A percentile compares a stretch with the other conserved stretches of the same genome.
Conservation (phyloP, 2,113 vertebrate species). For the Oriolus oriolus region DNA sequence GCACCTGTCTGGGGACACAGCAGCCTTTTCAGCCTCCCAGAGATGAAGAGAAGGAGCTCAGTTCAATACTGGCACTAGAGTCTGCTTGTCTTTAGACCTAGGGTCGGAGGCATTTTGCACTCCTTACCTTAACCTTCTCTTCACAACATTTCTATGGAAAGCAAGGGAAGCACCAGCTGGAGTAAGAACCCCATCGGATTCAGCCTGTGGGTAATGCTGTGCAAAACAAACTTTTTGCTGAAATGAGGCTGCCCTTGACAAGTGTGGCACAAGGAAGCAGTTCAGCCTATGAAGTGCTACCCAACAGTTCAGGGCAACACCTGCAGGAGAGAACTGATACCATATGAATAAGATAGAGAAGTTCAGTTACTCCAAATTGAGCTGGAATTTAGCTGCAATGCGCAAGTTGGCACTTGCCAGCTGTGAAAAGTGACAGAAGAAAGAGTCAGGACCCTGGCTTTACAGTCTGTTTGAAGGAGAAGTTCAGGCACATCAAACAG, state of each 20-base stretch:
- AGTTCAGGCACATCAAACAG: slow-evolving; percentile 15
- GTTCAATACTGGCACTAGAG: not conserved
- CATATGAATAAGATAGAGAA: not conserved
- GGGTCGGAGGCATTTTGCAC: not conserved
- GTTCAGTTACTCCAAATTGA: not conserved
- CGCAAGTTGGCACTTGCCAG: not conserved
- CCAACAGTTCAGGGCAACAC: not conserved
- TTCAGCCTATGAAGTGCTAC: not conserved
- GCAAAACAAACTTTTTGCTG: not conserved
- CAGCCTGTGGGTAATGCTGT: fast-evolving
- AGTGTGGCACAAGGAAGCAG: not conserved
- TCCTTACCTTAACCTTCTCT: not conserved
- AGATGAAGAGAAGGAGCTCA: not conserved
- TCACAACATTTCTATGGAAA: not conserved
- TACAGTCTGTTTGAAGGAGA: not conserved
- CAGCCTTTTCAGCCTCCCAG: not conserved
- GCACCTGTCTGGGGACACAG: not conserved
- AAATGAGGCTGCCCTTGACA: not conserved
- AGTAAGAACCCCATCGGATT: not conserved
- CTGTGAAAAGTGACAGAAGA: not conserved
- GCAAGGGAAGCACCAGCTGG: not conserved
- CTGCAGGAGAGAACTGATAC: not conserved
- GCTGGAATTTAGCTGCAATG: not conserved
- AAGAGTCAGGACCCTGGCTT: not conserved
- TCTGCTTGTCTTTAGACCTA: not conserved